Base-by-base conservation (phyloP, 2,797 vertebrate species). In the Sebastiscus albofasciatus region DNA sequence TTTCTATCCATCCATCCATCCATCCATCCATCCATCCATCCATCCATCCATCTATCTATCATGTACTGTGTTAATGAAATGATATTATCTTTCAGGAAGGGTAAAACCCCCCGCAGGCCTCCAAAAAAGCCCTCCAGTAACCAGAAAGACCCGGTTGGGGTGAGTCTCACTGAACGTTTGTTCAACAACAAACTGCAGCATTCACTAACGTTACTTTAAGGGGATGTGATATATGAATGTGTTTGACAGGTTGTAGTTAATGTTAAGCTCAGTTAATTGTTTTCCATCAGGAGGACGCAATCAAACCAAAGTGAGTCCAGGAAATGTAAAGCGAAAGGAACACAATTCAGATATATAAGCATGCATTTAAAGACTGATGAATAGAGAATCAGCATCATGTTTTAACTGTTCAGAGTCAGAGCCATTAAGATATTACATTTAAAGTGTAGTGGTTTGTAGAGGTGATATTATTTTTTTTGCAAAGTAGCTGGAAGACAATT, bases 131-230 rank as follows among this genome's bases (percentile, higher is more conserved):
- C 95, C 14, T 86, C 92, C 18, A 97, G 93, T 88, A 95, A 79
- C 70, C 96, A 96, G 77, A 99, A 96, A 92, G 97, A 99, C 76
- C 97, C 98, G 2, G 97, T 99, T 72, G 97, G 97, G 86, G 98
- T 99, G 91, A 97, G 97, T 93, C 18, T 59, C 9, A 1, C 11
- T 26, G 1, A 34, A 16, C 11, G 24, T 70, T 31, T 55, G 12
- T 10, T 68, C 5, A 60, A 14, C 2, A 5, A 31, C 39, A 65
- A 14, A 60, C 27, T 6, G 39, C 6, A 26, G 10, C 46, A 5
- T 54, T 66, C 12, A 46, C 42, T 46, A 18, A 46, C 42, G 14
- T 5, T 31, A 18, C 18, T 34, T 49, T 16, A 4, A 13, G 34
- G 34, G 11, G 2, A 46, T 36, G 39, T 42, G 26, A 22, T 18